Conservation (phyloP, 1,140 invertebrate genomes). For the Triops cancriformis region DNA sequence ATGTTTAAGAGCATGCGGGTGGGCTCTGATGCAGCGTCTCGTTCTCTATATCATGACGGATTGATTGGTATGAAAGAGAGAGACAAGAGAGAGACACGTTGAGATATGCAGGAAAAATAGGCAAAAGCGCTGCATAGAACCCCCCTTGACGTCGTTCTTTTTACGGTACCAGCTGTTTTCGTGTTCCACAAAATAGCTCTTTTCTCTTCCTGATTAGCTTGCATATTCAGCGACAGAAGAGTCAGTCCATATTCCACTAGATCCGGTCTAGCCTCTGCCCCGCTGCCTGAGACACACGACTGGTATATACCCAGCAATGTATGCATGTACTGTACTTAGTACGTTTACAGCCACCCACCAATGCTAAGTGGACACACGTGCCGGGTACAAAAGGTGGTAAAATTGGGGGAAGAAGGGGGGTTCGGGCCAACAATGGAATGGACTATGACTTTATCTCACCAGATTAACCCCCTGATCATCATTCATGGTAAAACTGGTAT, state of each 20-base stretch:
- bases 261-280: not conserved
- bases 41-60: not conserved
- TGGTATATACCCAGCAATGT: not conserved
- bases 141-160: not conserved
- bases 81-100: not conserved
- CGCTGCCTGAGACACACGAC: not conserved
- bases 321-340: not conserved
- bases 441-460: not conserved
- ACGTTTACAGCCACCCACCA: not conserved
- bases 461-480: constrained; percentile 1
- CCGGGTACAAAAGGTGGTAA: constrained; percentile 2
- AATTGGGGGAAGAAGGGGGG: not conserved
- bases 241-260: not conserved
- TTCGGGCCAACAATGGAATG: not conserved
- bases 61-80: not conserved
- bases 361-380: constrained; percentile 12
- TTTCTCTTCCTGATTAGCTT: constrained; percentile 7
- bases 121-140: not conserved
- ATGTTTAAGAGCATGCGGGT: not conserved
- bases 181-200: not conserved
- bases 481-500: not conserved
- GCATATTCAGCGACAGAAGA: not conserved
- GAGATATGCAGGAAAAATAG: not conserved
- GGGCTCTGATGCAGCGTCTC: not conserved
- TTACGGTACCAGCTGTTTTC: constrained; percentile 1